Evolutionary conservation across 2,113 vertebrate genomes (phyloP).

Genomic region (Chamaetylas fuelleborni): DNA sequence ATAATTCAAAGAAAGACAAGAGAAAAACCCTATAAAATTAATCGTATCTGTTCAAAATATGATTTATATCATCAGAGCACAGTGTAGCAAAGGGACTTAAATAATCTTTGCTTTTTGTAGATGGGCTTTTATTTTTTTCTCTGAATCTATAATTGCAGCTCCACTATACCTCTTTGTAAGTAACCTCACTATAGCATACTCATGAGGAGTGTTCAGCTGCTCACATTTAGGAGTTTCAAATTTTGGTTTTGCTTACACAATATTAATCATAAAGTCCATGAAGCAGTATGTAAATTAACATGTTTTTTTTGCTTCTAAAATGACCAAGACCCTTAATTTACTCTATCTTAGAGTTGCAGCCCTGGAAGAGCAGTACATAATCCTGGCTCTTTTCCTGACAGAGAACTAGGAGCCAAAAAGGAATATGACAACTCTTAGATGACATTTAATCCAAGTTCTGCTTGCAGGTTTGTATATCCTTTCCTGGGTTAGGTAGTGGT

Average conservation of each 20-base stretch:
- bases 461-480: background rate
- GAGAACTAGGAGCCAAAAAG: background rate
- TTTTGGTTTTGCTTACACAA: background rate
- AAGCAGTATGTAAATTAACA: background rate
- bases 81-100: background rate
- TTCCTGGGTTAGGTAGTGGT: background rate
- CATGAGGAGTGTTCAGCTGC: background rate
- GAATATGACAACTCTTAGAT: background rate
- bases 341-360: background rate
- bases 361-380: background rate
- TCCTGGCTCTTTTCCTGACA: background rate
- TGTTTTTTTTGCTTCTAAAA: conserved; percentile 16
- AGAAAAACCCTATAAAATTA: conserved; percentile 25
- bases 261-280: background rate
- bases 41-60: conserved; percentile 3
- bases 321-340: background rate
- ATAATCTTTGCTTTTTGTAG: background rate
- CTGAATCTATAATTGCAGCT: background rate
- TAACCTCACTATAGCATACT: background rate
- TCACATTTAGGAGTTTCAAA: background rate
- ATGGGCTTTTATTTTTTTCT: background rate
- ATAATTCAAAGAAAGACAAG: background rate
- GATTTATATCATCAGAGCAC: conserved; percentile 26
- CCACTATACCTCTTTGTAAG: background rate
- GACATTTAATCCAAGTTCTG: background rate